Evolutionary conservation across 2,797 vertebrate species (phyloP).

Genomic region (Chaetodon trifasciatus): DNA sequence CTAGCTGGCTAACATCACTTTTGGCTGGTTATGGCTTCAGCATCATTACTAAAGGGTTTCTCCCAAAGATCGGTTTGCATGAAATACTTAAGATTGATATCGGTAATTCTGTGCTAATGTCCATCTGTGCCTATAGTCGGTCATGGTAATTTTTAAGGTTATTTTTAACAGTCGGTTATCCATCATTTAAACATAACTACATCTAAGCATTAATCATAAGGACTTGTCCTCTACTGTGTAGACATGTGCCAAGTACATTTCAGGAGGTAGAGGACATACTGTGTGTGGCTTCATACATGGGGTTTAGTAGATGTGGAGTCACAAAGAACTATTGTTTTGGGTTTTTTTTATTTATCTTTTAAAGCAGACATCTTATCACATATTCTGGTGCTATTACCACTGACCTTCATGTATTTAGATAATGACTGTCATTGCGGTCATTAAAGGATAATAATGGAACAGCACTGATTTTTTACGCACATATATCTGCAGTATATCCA

Average conservation of each 20-base stretch:
- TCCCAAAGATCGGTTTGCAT: background rate
- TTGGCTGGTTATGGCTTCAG: background rate
- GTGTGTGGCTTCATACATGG: background rate
- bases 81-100: background rate
- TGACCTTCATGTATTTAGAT: background rate
- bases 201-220: background rate
- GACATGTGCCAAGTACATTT: background rate
- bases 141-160: background rate
- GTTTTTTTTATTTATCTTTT: too few species aligned
- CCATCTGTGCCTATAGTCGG: too few species aligned
- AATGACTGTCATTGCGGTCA: background rate
- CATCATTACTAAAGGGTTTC: background rate
- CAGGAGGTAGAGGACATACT: background rate
- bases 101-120: background rate
- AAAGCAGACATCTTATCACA: background rate
- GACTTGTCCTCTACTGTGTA: background rate
- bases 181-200: background rate
- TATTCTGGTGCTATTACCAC: background rate
- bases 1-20: background rate
- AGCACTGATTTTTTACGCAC: background rate
- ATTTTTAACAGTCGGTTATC: background rate
- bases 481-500: constrained; percentile 12
- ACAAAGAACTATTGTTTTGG: too few species aligned
- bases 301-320: background rate
- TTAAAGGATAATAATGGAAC: background rate